A percentile compares a stretch with the other conserved stretches of the same genome.
These are phyloP conservation scores for Sarcophaga rosellei DNA, from an alignment of 2,888 invertebrate genomes.

Conservation along the genomic window DNA sequence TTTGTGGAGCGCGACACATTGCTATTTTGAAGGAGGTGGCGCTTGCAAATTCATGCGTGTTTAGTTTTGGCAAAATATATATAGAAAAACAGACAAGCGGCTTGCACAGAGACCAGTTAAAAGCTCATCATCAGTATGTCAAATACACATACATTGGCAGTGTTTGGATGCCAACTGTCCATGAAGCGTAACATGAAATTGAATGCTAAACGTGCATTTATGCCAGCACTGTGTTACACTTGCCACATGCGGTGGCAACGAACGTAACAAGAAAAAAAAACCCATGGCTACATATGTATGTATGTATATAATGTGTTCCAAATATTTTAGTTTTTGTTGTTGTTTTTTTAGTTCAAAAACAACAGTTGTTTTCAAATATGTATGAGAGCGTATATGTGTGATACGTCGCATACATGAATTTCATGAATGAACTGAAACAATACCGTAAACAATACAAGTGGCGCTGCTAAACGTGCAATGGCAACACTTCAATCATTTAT, in stretches of 20 bases:
- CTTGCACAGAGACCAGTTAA: slow-evolving; percentile 30
- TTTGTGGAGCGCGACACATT: neutral
- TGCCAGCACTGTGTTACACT: slow-evolving; percentile 18
- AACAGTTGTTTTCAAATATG: slow-evolving; percentile 6
- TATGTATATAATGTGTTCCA: slow-evolving; percentile 31
- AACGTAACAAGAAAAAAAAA: too few relatives aligned
- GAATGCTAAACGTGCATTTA: slow-evolving; percentile 70
- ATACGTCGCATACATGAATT: slow-evolving; percentile 33
- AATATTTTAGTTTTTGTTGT: slow-evolving; percentile 26
- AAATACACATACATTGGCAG: slow-evolving; percentile 39
- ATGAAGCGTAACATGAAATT: slow-evolving; percentile 58
- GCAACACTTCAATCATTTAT: slow-evolving; percentile 63
- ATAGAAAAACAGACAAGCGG: neutral
- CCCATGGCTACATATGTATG: neutral
- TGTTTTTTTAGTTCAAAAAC: neutral
- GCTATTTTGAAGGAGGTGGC: slow-evolving; percentile 48
- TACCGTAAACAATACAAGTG: slow-evolving; percentile 55
- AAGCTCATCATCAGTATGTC: slow-evolving; percentile 31
- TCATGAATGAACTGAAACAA: slow-evolving; percentile 68
- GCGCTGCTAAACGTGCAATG: slow-evolving; percentile 66
- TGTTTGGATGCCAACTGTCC: slow-evolving; percentile 42
- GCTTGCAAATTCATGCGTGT: slow-evolving; percentile 59
- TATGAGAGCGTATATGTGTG: neutral
- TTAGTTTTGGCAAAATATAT: slow-evolving; percentile 50
- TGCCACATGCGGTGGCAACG: neutral